phyloP scores from a whole-genome alignment of 1,140 invertebrate species.

The Cydia strobilella region DNA sequence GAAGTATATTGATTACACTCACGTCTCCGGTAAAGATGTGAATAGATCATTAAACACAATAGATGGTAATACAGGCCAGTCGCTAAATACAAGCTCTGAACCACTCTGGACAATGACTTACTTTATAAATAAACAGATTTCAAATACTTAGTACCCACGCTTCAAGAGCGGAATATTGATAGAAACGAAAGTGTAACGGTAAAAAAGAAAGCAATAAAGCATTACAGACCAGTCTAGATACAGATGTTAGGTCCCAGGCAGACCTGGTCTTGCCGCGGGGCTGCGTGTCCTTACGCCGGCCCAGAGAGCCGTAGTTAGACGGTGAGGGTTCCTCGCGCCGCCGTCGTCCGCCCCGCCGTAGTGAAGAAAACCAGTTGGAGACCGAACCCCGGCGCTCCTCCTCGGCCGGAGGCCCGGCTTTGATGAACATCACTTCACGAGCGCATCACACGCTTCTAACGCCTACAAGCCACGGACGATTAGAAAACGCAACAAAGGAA shows the following conservation, averaged over 20 bases:
- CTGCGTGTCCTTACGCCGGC: constrained; percentile 69
- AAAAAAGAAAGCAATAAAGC: constrained; percentile 34
- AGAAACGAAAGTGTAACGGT: neutral
- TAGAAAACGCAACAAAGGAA: constrained; percentile 54
- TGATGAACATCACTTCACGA: constrained; percentile 79
- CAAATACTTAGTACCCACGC: neutral
- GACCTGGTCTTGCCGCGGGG: constrained; percentile 81
- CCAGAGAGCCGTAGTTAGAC: constrained; percentile 73
- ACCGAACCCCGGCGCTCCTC: constrained; percentile 82
- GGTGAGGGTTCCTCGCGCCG: constrained; percentile 68
- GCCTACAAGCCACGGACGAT: constrained; percentile 41
- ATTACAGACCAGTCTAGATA: constrained; percentile 79
- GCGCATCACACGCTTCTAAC: constrained; percentile 63
- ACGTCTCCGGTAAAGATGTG: too few relatives aligned
- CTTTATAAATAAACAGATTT: too few relatives aligned
- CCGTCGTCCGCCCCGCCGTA: constrained; percentile 81
- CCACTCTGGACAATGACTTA: too few relatives aligned
- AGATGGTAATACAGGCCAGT: too few relatives aligned
- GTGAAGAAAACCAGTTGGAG: constrained; percentile 88
- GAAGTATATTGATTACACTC: neutral
- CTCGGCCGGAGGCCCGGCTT: constrained; percentile 67
- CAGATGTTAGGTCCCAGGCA: constrained; percentile 82
- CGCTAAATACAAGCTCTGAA: too few relatives aligned
- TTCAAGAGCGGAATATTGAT: neutral
- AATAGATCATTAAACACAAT: too few relatives aligned